phyloP scores from a whole-genome alignment of 2,888 invertebrate species.

The Cactoblastis cactorum region DNA sequence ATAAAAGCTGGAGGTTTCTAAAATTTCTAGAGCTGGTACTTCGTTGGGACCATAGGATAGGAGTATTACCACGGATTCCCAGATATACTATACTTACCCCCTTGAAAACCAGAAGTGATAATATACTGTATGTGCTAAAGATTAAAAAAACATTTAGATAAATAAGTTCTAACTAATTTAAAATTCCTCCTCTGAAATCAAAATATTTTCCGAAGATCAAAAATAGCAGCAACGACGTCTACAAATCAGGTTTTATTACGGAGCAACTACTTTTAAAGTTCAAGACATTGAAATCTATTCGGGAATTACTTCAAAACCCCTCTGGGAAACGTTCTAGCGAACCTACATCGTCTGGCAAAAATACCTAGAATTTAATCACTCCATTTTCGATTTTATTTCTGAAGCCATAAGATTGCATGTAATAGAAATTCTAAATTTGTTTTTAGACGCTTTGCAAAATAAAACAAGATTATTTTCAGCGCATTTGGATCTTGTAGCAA shows the following conservation, averaged over 20 bases:
- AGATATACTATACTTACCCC: no score
- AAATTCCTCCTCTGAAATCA: neutral
- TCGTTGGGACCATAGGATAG: no score
- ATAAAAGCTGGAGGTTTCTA: no score
- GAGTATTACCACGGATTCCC: no score
- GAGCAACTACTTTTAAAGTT: constrained; percentile 19
- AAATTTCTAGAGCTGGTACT: no score
- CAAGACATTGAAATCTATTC: constrained; percentile 21
- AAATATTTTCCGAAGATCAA: neutral
- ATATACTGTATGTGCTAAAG: no score
- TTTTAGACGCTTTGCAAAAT: neutral
- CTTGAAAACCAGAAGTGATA: no score
- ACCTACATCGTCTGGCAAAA: constrained; percentile 5
- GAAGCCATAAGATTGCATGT: neutral
- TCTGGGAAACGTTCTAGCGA: neutral
- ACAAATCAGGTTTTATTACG: constrained; percentile 23
- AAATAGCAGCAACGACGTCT: constrained; percentile 12
- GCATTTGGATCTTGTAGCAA: neutral
- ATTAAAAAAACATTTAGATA: no score
- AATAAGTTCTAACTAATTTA: no score
- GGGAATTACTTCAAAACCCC: constrained; percentile 21
- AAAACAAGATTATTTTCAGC: neutral
- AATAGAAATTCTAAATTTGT: neutral
- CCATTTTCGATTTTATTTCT: neutral
- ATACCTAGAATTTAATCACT: neutral